Conservation (phyloP, 2,888 invertebrate genomes). For the Rotaria sp. region DNA sequence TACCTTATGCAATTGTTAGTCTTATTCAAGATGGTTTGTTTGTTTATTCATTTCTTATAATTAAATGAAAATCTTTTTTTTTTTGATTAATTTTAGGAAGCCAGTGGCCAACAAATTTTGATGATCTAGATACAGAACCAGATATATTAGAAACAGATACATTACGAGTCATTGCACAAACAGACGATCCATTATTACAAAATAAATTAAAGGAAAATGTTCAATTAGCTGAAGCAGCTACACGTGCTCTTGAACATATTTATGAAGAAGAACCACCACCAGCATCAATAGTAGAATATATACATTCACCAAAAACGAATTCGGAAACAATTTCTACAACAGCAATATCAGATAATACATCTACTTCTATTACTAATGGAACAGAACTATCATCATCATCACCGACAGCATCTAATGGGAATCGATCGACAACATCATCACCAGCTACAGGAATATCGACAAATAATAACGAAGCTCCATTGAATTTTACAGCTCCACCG, state of each 20-base stretch:
- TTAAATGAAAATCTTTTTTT: neutral
- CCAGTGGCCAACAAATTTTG: conserved; percentile 36
- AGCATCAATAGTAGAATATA: neutral
- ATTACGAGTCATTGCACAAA: neutral
- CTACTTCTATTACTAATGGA: neutral
- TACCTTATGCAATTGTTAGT: conserved; percentile 36
- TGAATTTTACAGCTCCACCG: conserved; percentile 1
- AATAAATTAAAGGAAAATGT: conserved; percentile 1
- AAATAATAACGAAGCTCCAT: neutral
- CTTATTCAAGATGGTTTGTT: conserved; percentile 8
- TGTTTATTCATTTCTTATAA: neutral
- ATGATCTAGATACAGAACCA: conserved; percentile 29
- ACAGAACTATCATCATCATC: neutral
- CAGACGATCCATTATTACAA: neutral
- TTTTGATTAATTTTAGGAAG: neutral
- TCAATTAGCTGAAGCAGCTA: conserved; percentile 17
- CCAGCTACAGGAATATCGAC: neutral
- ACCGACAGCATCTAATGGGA: neutral
- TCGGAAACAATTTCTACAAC: neutral
- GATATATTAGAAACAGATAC: conserved; percentile 21
- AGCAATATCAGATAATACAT: neutral
- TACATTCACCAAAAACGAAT: neutral
- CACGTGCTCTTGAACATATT: conserved; percentile 20
- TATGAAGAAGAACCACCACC: neutral
- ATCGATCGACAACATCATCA: neutral